Base-by-base conservation (phyloP, 2,113 vertebrate genomes). In the Dendropsophus ebraccatus region DNA sequence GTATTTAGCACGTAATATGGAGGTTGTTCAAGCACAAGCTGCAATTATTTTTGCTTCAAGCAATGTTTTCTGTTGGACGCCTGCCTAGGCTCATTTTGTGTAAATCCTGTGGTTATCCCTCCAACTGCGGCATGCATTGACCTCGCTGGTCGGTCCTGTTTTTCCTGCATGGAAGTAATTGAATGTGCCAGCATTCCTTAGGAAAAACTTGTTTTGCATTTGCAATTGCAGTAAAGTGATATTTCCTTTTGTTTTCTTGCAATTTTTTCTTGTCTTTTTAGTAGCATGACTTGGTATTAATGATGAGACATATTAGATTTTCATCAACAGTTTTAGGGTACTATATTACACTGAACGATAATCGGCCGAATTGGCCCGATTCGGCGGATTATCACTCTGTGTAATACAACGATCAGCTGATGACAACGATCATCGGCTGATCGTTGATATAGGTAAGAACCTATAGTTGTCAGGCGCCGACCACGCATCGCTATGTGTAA, bases 41-140 rank as follows among this genome's bases (percentile, higher is more conserved):
- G 28, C 75, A 56, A 37, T 56, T 21, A 77, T 28, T 78, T 78
- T 78, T 56, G 50, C 28, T 56, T 35, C 10, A 52, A 50, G 47
- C 52, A 78, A 56, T 13, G 75, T 32, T 58, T 79, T 79, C 52
- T 58, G 19, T 58, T 79, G 76, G 76, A 79, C 41, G 30, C 0
- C 30, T 58, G 52, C 76, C 52, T 23, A 4, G 76, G 30, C 37
- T 37, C 16, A 37, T 56, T 79, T 77, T 28, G 74, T 77, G 74
- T 77, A 54, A 52, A 52, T 77, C 74, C 74, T 52, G 49, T 56
- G 52, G 76, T 35, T 58, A 79, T 79, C 30, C 21, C 76, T 56
- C 76, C 21, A 30, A 76, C 74, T 50, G 47, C 47, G 52, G 45
- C 10, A 32, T 76, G 47, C 25, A 1, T 32, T 32, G 76, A 79